Percentiles rank a stretch among this genome's conserved stretches.
Evolutionary conservation across 2,888 invertebrate species (phyloP).

Genomic region (Cryptus viduatorius): DNA sequence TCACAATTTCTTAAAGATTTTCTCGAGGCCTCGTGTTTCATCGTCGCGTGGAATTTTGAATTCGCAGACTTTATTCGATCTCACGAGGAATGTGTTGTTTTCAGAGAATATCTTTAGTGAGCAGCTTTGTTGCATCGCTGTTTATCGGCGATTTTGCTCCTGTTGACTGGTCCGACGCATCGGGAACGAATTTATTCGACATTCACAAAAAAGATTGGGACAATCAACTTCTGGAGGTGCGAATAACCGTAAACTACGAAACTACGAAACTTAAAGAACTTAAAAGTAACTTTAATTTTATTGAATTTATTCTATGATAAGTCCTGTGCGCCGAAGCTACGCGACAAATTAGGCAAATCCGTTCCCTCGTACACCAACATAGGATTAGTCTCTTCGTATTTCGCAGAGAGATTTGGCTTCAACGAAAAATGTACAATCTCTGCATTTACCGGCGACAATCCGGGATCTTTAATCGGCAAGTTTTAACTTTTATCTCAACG

Average conservation of each 20-base stretch:
- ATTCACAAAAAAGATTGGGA: slow-evolving; percentile 93
- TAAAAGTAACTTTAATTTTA: neutral
- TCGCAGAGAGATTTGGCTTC: slow-evolving; percentile 95
- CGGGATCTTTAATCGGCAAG: slow-evolving; percentile 92
- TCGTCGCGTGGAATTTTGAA: neutral
- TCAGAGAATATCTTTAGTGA: slow-evolving; percentile 95
- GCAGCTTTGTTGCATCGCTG: slow-evolving; percentile 96
- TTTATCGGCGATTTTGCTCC: slow-evolving; percentile 95
- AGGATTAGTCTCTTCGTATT: slow-evolving; percentile 92
- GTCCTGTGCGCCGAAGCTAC: slow-evolving; percentile 92
- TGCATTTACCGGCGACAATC: slow-evolving; percentile 98
- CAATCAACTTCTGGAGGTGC: slow-evolving; percentile 89
- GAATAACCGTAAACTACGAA: neutral
- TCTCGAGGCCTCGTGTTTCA: too few relatives aligned
- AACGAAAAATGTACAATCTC: slow-evolving; percentile 91
- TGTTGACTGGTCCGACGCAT: slow-evolving; percentile 96
- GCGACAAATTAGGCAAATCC: slow-evolving; percentile 90
- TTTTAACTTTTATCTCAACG: slow-evolving; percentile 43
- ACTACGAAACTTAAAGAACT: neutral
- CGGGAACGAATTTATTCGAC: slow-evolving; percentile 98
- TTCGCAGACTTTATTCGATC: neutral
- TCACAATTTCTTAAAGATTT: too few relatives aligned
- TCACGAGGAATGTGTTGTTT: slow-evolving; percentile 71
- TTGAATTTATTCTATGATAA: slow-evolving; percentile 78
- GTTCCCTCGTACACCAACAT: slow-evolving; percentile 90